These are phyloP conservation scores for Myotis findleyi DNA, from an alignment of 2,797 vertebrate genomes.

Conservation along the genomic window DNA sequence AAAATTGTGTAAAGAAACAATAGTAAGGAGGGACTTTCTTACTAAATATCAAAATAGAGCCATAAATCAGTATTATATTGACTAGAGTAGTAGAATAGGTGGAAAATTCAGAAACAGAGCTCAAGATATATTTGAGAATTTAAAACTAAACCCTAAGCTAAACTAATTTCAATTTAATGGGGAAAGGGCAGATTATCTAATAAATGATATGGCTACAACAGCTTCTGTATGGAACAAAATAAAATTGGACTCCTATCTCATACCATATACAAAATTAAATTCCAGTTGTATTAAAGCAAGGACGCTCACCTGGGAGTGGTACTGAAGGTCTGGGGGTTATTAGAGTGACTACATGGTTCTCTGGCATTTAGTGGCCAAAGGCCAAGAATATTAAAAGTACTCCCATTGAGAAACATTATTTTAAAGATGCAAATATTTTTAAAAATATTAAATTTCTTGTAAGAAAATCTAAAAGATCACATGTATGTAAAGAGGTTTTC, in stretches of 20 bases:
- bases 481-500: not conserved
- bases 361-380: not conserved
- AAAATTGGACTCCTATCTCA: not conserved
- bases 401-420: not conserved
- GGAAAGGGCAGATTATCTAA: not conserved
- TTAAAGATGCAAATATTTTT: not conserved
- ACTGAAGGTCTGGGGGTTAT: not conserved
- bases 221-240: conserved; percentile 31
- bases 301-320: not conserved
- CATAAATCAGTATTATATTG: not conserved
- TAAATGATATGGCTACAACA: not conserved
- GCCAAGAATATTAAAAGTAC: conserved; percentile 8
- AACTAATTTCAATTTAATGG: not conserved
- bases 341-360: not conserved
- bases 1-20: conserved; percentile 21
- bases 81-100: not conserved
- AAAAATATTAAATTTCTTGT: not conserved
- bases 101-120: not conserved
- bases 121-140: conserved; percentile 43
- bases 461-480: not conserved
- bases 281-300: not conserved
- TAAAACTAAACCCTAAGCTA: conserved; percentile 12
- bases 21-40: not conserved
- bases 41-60: not conserved
- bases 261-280: not conserved